phyloP scores from a whole-genome alignment of 2,113 vertebrate genomes.

The Pomatostomus ruficeps region DNA sequence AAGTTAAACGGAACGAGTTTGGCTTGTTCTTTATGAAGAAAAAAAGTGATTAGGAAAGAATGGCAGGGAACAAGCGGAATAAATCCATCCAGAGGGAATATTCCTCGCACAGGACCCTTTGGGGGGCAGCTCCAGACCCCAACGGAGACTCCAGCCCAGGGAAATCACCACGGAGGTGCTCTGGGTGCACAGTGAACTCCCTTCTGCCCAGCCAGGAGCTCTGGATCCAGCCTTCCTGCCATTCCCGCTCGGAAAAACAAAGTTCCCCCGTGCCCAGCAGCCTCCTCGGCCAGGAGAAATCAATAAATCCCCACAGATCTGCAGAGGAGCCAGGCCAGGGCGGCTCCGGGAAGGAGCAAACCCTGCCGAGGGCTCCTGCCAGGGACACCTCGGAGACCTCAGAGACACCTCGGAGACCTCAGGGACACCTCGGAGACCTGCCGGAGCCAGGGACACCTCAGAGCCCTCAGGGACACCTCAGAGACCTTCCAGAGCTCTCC shows the following conservation, averaged over 20 bases:
- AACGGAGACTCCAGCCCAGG: fast-evolving
- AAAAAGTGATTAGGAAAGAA: not conserved
- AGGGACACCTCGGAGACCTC: not conserved
- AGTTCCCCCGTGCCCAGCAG: no score
- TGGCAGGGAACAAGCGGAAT: not conserved
- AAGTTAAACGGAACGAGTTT: not conserved
- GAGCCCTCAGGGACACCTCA: not conserved
- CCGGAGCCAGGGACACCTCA: not conserved
- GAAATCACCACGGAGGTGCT: not conserved
- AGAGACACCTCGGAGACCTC: not conserved
- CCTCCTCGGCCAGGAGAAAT: not conserved
- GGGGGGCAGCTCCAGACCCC: not conserved
- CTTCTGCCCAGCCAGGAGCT: not conserved
- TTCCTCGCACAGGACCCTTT: not conserved
- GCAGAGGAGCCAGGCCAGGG: not conserved
- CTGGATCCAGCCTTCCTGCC: not conserved
- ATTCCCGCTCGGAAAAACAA: not conserved
- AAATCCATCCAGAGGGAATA: not conserved
- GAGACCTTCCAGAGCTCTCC: not conserved
- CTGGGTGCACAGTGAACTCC: not conserved
- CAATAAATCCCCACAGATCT: not conserved
- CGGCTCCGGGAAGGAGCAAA: constrained; percentile 6
- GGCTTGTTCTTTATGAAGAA: not conserved
- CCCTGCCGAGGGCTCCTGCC: not conserved
- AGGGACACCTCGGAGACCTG: not conserved